Percentiles rank a stretch among this genome's conserved stretches.
phyloP scores from a whole-genome alignment of 2,888 invertebrate species.

The Chrysolina americana region DNA sequence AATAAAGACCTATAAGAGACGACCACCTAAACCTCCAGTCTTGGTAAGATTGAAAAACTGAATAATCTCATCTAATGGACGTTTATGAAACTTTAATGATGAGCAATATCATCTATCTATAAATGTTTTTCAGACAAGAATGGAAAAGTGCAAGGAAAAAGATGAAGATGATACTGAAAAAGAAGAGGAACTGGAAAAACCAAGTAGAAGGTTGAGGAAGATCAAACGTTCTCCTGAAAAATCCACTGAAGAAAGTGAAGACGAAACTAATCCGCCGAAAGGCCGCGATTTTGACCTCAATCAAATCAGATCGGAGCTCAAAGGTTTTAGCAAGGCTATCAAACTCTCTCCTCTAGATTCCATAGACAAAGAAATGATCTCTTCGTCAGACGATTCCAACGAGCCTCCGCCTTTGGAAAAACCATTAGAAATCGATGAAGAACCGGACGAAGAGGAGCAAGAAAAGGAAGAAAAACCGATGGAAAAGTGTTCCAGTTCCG shows the following conservation, averaged over 20 bases:
- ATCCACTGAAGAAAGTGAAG: constrained; percentile 70
- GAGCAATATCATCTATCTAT: background rate
- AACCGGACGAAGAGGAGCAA: constrained; percentile 52
- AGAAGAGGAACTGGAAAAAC: constrained; percentile 63
- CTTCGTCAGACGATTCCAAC: constrained; percentile 64
- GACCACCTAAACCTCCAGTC: constrained; percentile 44
- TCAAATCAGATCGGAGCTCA: constrained; percentile 87
- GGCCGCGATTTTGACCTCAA: constrained; percentile 87
- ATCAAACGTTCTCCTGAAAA: constrained; percentile 68
- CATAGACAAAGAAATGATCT: constrained; percentile 59
- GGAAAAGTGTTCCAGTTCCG: constrained; percentile 60
- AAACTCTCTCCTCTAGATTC: constrained; percentile 64
- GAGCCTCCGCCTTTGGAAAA: constrained; percentile 57
- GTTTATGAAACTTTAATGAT: background rate
- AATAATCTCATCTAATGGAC: too few species aligned
- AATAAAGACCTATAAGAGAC: constrained; percentile 57
- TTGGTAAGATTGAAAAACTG: constrained; percentile 36
- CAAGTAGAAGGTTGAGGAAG: constrained; percentile 63
- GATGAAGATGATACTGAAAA: constrained; percentile 70
- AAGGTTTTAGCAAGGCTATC: constrained; percentile 80
- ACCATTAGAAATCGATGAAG: constrained; percentile 37
- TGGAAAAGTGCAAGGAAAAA: constrained; percentile 65
- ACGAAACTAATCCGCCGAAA: constrained; percentile 70
- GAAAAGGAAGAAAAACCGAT: constrained; percentile 58
- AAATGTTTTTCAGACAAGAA: constrained; percentile 53